Conservation (phyloP, 1,140 invertebrate genomes). For the Harpegnathos saltator region DNA sequence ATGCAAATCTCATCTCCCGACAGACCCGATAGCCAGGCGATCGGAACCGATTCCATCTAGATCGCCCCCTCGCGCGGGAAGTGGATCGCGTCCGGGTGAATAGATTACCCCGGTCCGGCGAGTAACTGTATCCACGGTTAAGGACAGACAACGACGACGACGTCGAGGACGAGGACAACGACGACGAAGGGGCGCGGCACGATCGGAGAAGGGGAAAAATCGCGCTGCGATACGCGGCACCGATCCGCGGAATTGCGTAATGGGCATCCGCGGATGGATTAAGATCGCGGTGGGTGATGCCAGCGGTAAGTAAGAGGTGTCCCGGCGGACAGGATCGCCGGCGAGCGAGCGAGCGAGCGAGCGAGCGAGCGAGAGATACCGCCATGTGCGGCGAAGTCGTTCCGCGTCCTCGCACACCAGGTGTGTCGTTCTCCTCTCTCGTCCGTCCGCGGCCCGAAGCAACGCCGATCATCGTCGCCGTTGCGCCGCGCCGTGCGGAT, state of each 20-base stretch:
- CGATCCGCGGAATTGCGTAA: constrained; percentile 57
- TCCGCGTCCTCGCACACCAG: constrained; percentile 85
- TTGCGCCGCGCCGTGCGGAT: too few relatives aligned
- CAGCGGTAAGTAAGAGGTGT: constrained; percentile 64
- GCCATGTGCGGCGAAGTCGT: constrained; percentile 77
- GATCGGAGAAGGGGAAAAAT: constrained; percentile 52
- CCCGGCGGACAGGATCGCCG: constrained; percentile 68
- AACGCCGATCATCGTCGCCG: constrained; percentile 61
- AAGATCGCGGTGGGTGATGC: constrained; percentile 74
- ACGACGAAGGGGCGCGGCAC: constrained; percentile 56
- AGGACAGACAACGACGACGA: constrained; percentile 45
- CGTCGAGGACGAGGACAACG: constrained; percentile 27
- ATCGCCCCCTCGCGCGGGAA: constrained; percentile 16
- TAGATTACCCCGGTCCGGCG: constrained; percentile 34
- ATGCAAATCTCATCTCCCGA: constrained; percentile 1
- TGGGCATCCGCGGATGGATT: constrained; percentile 59
- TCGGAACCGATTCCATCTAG: constrained; percentile 14
- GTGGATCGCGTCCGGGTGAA: constrained; percentile 41
- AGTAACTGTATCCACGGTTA: constrained; percentile 64
- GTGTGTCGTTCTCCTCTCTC: constrained; percentile 77
- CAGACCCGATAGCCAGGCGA: neutral
- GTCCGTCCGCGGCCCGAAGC: constrained; percentile 57
- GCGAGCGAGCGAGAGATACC: constrained; percentile 68
- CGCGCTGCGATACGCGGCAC: constrained; percentile 51
- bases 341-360: constrained; percentile 51